Conservation (phyloP, 37 sponge, comb jelly and placozoan genomes). For the Hormiphora californensis region DNA sequence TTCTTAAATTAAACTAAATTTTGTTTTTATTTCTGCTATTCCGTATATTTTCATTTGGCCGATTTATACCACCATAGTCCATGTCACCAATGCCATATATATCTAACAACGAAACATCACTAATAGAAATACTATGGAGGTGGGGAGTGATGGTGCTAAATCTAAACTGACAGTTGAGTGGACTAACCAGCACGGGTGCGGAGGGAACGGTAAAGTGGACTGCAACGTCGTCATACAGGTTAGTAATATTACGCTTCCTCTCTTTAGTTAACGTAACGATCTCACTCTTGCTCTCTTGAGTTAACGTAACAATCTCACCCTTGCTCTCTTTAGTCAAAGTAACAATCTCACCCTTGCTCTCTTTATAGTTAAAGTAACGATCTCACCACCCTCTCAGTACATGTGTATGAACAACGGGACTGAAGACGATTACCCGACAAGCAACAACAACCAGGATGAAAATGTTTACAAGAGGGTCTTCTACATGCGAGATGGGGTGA, state of each 20-base stretch:
- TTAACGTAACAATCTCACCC: no score
- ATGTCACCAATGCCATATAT: no score
- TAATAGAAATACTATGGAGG: neutral
- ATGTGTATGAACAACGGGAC: conserved; percentile 67
- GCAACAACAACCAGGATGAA: neutral
- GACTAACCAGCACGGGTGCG: conserved; percentile 99
- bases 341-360: no score
- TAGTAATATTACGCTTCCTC: no score
- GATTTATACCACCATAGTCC: no score
- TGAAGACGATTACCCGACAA: conserved; percentile 13
- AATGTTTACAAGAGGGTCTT: neutral
- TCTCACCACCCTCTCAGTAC: conserved; percentile 64
- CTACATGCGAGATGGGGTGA: conserved; percentile 71
- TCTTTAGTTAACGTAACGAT: no score
- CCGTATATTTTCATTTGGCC: no score
- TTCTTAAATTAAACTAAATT: no score
- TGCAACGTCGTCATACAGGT: conserved; percentile 87
- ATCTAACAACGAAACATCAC: neutral
- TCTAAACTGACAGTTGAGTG: conserved; percentile 73
- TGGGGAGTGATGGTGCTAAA: neutral
- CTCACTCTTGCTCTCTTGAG: no score
- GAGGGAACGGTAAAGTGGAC: conserved; percentile 84
- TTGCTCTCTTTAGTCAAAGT: no score
- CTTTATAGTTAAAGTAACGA: no score
- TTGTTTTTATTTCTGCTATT: no score